These are phyloP conservation scores for Mya arenaria DNA, from an alignment of 1,140 invertebrate species.

Conservation along the genomic window DNA sequence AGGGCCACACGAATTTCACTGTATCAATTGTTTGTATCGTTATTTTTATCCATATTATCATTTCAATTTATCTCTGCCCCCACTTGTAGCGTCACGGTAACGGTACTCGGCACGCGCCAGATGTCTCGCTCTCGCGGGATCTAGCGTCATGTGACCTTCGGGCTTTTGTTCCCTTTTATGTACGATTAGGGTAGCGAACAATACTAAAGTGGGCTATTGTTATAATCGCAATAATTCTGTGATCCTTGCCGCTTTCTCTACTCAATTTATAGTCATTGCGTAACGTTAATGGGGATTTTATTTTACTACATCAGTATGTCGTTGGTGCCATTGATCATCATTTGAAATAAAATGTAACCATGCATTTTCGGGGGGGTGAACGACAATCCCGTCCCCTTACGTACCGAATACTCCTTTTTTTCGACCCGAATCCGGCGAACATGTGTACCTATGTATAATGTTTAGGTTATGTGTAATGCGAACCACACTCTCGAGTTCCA, in stretches of 20 bases:
- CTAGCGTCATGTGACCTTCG: conserved; percentile 41
- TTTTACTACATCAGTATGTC: no score
- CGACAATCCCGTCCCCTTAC: no score
- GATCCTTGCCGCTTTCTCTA: neutral
- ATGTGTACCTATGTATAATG: no score
- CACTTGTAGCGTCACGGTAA: conserved; percentile 37
- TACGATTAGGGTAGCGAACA: conserved; percentile 31
- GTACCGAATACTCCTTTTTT: no score
- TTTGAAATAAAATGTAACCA: no score
- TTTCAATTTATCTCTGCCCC: conserved; percentile 14
- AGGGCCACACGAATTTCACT: conserved; percentile 19
- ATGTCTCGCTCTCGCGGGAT: conserved; percentile 53
- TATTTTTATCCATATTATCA: conserved; percentile 54
- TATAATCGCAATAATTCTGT: neutral
- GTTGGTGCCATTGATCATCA: no score
- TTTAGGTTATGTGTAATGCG: no score
- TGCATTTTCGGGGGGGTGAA: no score
- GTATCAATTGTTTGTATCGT: conserved; percentile 31
- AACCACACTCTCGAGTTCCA: no score
- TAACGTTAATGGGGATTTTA: no score
- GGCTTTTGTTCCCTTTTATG: conserved; percentile 26
- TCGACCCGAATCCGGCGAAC: no score
- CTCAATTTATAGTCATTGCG: no score
- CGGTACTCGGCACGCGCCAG: conserved; percentile 54
- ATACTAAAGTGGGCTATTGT: conserved; percentile 24